Conservation (phyloP, 2,113 vertebrate genomes). For the Bagarius yarrelli region DNA sequence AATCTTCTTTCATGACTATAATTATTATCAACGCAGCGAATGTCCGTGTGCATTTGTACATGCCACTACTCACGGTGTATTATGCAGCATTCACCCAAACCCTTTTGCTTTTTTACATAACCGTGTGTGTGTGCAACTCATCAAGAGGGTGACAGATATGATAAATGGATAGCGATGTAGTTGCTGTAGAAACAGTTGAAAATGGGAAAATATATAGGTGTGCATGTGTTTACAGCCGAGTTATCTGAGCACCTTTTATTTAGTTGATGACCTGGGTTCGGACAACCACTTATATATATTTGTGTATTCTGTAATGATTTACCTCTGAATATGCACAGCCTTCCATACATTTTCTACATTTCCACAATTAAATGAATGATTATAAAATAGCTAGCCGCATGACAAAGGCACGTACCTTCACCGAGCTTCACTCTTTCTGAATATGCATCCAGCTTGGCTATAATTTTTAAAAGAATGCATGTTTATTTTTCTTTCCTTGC, state of each 20-base stretch:
- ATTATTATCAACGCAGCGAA: slow-evolving; percentile 53
- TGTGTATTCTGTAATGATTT: slow-evolving; percentile 14
- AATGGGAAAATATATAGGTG: slow-evolving; percentile 31
- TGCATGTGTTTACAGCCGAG: neutral
- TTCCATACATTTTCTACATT: slow-evolving; percentile 21
- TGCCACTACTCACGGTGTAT: neutral
- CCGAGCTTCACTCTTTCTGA: slow-evolving; percentile 45
- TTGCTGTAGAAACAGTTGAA: slow-evolving; percentile 31
- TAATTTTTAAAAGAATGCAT: slow-evolving; percentile 48
- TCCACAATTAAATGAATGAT: slow-evolving; percentile 42
- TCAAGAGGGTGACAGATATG: slow-evolving; percentile 10
- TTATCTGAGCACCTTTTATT: slow-evolving; percentile 17
- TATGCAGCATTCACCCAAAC: slow-evolving; percentile 9
- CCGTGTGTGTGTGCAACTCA: slow-evolving; percentile 10
- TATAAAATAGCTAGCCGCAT: slow-evolving; percentile 34
- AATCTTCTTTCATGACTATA: slow-evolving; percentile 45
- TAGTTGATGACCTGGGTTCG: slow-evolving; percentile 6
- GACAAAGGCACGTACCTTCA: slow-evolving; percentile 36
- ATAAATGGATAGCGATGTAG: slow-evolving; percentile 24
- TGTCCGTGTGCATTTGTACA: slow-evolving; percentile 13
- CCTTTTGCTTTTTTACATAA: slow-evolving; percentile 51
- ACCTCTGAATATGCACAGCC: slow-evolving; percentile 20
- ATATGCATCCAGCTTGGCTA: slow-evolving; percentile 43
- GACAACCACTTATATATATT: slow-evolving; percentile 1
- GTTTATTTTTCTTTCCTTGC: slow-evolving; percentile 40